Conservation (phyloP, 2,888 invertebrate genomes). For the Micropterix aruncella region DNA sequence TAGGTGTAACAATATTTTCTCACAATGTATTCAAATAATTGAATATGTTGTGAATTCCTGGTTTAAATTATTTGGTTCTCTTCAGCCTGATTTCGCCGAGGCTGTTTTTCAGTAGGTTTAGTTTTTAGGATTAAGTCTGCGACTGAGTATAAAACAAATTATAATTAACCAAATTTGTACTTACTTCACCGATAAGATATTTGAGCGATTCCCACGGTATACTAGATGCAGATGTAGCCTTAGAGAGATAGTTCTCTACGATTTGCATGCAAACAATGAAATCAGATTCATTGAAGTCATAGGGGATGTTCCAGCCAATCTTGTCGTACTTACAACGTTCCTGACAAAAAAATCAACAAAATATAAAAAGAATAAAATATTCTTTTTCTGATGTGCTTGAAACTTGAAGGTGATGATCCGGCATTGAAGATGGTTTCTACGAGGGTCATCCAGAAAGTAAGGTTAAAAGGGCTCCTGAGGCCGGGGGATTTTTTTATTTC, state of each 20-base stretch:
- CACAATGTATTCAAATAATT: no score
- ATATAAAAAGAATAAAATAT: background rate
- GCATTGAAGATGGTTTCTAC: background rate
- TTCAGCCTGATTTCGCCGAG: no score
- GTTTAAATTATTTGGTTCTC: no score
- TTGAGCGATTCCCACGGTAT: slow-evolving; percentile 87
- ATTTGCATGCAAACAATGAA: slow-evolving; percentile 81
- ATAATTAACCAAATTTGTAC: no score
- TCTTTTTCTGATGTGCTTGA: background rate
- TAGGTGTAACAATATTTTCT: no score
- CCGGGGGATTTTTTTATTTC: no score
- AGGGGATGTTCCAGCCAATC: slow-evolving; percentile 88
- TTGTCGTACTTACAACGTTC: slow-evolving; percentile 88
- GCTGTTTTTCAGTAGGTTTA: no score
- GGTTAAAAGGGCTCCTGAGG: no score
- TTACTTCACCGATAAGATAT: slow-evolving; percentile 82
- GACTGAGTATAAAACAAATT: no score
- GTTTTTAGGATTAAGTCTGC: no score
- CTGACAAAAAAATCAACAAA: slow-evolving; percentile 22
- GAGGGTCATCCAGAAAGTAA: no score
- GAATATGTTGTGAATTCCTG: no score
- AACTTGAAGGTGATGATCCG: background rate
- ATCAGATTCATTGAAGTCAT: slow-evolving; percentile 90
- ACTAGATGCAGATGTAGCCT: slow-evolving; percentile 42
- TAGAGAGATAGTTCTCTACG: slow-evolving; percentile 69